A percentile compares a stretch with the other conserved stretches of the same genome.
These are phyloP conservation scores for Urophycis tenuis DNA, from an alignment of 2,797 vertebrate genomes.

Conservation along the genomic window DNA sequence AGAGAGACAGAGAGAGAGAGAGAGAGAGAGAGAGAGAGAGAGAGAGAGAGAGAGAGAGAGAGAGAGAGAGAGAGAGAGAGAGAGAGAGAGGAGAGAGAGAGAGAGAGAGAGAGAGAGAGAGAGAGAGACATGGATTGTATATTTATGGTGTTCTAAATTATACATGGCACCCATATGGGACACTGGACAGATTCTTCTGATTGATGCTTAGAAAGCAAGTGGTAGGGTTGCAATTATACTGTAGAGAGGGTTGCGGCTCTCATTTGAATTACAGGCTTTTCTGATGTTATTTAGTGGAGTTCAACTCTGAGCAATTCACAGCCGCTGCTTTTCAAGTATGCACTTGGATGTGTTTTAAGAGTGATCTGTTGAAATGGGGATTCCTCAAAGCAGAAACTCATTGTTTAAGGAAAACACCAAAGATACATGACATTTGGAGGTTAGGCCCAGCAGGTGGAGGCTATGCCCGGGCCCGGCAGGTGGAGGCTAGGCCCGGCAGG, in stretches of 20 bases:
- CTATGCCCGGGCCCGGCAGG: too few relatives aligned
- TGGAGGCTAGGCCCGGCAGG: too few relatives aligned
- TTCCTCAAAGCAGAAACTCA: not conserved
- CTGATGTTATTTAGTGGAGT: not conserved
- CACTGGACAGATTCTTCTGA: constrained; percentile 46
- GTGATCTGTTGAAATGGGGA: not conserved
- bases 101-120: constrained; percentile 17
- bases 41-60: constrained; percentile 22
- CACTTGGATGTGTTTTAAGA: not conserved
- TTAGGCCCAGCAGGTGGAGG: not conserved
- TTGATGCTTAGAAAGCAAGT: constrained; percentile 55
- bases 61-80: constrained; percentile 27
- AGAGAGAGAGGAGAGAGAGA: not conserved
- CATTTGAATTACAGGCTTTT: constrained; percentile 15
- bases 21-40: not conserved
- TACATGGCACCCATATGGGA: constrained; percentile 64
- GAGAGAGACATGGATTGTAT: constrained; percentile 47
- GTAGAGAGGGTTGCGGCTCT: constrained; percentile 27
- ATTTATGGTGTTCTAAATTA: constrained; percentile 68
- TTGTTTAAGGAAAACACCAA: not conserved
- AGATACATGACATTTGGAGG: not conserved
- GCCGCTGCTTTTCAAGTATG: not conserved
- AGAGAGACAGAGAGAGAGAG: not conserved
- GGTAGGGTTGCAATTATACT: constrained; percentile 39
- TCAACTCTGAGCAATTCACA: not conserved